A percentile compares a stretch with the other conserved stretches of the same genome.
Conservation (phyloP, 2,113 vertebrate genomes). For the Stomatorhinus ivindoensis region DNA sequence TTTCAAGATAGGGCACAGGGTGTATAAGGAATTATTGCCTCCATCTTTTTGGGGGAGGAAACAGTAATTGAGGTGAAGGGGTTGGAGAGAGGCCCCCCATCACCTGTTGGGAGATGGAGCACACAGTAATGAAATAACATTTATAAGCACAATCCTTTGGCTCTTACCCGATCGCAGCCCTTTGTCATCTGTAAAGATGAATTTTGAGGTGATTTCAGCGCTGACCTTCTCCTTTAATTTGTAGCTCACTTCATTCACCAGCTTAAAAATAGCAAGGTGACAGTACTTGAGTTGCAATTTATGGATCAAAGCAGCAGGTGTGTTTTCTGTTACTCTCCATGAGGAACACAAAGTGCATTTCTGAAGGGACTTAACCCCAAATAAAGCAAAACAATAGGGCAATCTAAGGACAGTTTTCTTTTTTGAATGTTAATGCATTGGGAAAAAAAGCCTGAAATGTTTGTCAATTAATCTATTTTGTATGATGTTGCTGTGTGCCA, state of each 20-base stretch:
- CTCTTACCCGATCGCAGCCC: neutral
- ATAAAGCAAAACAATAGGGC: conserved; percentile 57
- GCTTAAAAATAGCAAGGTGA: conserved; percentile 43
- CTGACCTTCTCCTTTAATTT: conserved; percentile 21
- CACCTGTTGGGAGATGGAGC: conserved; percentile 8
- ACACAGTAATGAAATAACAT: conserved; percentile 7
- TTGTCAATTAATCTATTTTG: neutral
- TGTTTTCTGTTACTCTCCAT: conserved; percentile 51
- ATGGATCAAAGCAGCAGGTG: conserved; percentile 61
- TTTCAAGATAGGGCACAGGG: conserved; percentile 51
- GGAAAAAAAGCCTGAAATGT: neutral
- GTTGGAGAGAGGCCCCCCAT: neutral
- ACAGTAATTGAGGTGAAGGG: neutral
- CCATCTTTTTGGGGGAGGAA: neutral
- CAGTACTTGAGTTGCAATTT: conserved; percentile 55
- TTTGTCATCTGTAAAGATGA: neutral
- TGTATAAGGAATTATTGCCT: conserved; percentile 32
- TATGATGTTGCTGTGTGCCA: neutral
- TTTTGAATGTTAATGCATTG: neutral
- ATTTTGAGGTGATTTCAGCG: conserved; percentile 22
- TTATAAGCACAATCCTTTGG: neutral
- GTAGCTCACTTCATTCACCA: neutral
- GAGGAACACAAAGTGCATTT: conserved; percentile 49
- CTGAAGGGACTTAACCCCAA: conserved; percentile 52
- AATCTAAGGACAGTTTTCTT: conserved; percentile 46